A percentile compares a stretch with the other conserved stretches of the same genome.
Conservation (phyloP, 2,113 vertebrate species). For the Carettochelys insculpta region DNA sequence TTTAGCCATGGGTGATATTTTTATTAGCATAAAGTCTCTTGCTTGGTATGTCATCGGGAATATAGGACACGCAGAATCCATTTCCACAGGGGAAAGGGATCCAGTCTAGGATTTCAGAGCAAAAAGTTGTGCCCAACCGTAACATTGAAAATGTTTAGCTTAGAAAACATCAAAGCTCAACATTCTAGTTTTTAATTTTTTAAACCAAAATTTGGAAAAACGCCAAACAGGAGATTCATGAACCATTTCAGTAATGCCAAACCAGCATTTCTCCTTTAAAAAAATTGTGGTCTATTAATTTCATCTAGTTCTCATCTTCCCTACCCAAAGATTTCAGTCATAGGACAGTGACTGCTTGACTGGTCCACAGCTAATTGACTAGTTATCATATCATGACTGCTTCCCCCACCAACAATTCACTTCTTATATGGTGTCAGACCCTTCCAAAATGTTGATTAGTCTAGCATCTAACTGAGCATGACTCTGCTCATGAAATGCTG, state of each 20-base stretch:
- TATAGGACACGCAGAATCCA: not conserved
- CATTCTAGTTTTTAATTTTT: not conserved
- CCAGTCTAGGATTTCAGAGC: not conserved
- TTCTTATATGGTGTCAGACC: not conserved
- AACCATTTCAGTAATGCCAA: not conserved
- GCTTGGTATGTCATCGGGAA: not conserved
- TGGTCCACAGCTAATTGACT: not conserved
- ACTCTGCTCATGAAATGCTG: accelerated
- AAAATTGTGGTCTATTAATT: not conserved
- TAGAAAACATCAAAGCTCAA: not conserved
- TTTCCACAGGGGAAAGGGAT: not conserved
- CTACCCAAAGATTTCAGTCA: not conserved
- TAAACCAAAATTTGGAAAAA: not conserved
- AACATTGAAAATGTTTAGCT: not conserved
- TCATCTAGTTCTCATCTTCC: not conserved
- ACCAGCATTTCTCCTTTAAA: not conserved
- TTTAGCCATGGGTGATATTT: not conserved
- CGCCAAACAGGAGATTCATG: not conserved
- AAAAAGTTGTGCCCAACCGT: not conserved
- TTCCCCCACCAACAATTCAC: not conserved
- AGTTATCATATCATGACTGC: not conserved
- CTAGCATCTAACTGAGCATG: not conserved
- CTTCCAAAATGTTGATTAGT: not conserved
- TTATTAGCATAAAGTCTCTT: not conserved
- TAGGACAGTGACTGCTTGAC: not conserved